Percentiles rank a stretch among this genome's conserved stretches.
phyloP scores from a whole-genome alignment of 2,113 vertebrate species.

The Atrichornis clamosus region DNA sequence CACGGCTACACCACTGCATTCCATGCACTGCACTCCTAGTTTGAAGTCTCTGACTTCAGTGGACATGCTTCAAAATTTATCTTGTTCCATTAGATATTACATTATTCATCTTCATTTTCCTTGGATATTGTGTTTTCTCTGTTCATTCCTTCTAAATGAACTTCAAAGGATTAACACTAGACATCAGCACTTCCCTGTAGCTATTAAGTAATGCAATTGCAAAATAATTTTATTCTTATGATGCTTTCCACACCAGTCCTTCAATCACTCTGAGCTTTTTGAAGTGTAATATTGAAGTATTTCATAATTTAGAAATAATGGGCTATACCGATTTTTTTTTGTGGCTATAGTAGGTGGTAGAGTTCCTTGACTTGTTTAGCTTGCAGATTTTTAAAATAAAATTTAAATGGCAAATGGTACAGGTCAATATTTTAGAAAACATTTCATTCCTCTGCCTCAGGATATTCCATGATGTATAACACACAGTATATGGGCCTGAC shows the following conservation, averaged over 20 bases:
- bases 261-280: background rate
- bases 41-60: background rate
- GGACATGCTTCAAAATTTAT: background rate
- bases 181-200: background rate
- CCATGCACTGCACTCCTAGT: background rate
- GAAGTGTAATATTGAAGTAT: background rate
- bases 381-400: background rate
- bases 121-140: background rate
- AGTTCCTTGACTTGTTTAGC: background rate
- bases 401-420: background rate
- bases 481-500: background rate
- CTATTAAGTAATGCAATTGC: background rate
- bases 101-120: background rate
- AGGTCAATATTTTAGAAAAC: background rate
- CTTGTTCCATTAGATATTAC: background rate
- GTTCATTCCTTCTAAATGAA: background rate
- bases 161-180: slow-evolving; percentile 4
- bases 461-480: background rate
- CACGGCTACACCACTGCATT: background rate
- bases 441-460: background rate
- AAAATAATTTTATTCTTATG: slow-evolving; percentile 1
- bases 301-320: background rate
- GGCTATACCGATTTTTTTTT: background rate
- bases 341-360: background rate
- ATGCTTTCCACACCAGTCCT: background rate